Base-by-base conservation (phyloP, 2,113 vertebrate genomes). In the Bos javanicus region DNA sequence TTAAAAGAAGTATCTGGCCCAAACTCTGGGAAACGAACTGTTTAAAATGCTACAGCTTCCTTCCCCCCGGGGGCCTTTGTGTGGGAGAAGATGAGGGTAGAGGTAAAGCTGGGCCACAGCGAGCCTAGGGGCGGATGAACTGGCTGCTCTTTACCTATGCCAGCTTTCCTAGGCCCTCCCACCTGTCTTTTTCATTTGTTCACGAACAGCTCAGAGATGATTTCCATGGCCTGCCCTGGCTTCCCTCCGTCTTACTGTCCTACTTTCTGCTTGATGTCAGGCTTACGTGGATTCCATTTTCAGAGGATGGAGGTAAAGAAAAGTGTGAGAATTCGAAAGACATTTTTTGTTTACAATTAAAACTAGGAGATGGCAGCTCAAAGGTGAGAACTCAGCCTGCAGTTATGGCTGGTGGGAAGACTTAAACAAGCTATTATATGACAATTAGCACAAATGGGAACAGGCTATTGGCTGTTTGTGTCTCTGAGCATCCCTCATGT, bases 321-420 rank as follows among this genome's bases (percentile, higher is more conserved):
- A 62, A 80, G 25, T 87, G 60, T 91, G 96, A 98, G 91, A 71
- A 96, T 94, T 98, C 91, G 64, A 96, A 98, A 97, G 87, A 52
- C 28, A 81, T 95, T 97, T 84, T 93, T 95, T 98, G 96, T 98
- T 98, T 98, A 93, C 67, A 92, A 94, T 96, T 95, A 93, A 98
- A 98, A 97, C 91, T 85, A 96, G 92, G 54, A 96, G 67, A 95
- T 56, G 64, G 85, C 81, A 97, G 95, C 98, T 98, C 98, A 98
- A 97, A 98, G 97, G 97, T 97, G 97, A 98, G 96, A 97, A 97
- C 87, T 36, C 87, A 97, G 87, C 48, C 87, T 93, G 90, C 93
- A 93, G 92, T 98, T 97, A 98, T 97, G 87, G 83, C 59, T 84
- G 93, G 46, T 30, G 46, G 81, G 84, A 92, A 97, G 96, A 85